A percentile compares a stretch with the other conserved stretches of the same genome.
phyloP scores from a whole-genome alignment of 92 coral and sea anemone genomes.

The Micromussa lordhowensis region DNA sequence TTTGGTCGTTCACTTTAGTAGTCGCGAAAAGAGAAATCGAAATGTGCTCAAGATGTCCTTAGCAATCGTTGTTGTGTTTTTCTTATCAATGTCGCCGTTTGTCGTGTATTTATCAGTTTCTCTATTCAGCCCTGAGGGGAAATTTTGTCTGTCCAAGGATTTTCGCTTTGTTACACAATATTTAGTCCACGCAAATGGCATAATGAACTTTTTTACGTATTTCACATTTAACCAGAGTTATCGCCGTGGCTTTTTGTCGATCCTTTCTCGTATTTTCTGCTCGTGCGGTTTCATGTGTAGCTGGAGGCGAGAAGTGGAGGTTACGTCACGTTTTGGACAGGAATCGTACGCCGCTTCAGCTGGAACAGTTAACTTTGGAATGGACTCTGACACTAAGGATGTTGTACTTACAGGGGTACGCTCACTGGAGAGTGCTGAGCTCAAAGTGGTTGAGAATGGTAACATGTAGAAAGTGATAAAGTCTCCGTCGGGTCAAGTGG shows the following conservation, averaged over 20 bases:
- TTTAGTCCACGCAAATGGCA: slow-evolving; percentile 69
- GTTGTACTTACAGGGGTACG: slow-evolving; percentile 23
- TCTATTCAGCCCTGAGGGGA: slow-evolving; percentile 31
- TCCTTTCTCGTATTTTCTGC: slow-evolving; percentile 25
- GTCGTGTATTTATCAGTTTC: slow-evolving; percentile 58
- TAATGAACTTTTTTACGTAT: slow-evolving; percentile 68
- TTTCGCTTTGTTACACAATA: slow-evolving; percentile 71
- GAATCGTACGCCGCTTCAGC: neutral
- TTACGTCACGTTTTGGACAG: neutral
- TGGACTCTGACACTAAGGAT: slow-evolving; percentile 19
- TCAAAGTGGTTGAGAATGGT: neutral
- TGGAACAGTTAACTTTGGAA: slow-evolving; percentile 17
- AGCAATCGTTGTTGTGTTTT: slow-evolving; percentile 70
- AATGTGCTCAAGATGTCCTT: slow-evolving; percentile 63
- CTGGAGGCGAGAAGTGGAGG: slow-evolving; percentile 4
- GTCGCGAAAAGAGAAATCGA: slow-evolving; percentile 57
- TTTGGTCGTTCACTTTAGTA: slow-evolving; percentile 46
- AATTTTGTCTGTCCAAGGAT: slow-evolving; percentile 44
- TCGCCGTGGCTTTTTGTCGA: slow-evolving; percentile 48
- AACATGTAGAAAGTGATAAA: neutral
- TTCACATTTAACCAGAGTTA: slow-evolving; percentile 68
- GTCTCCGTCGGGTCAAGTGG: neutral
- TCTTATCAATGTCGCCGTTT: slow-evolving; percentile 74
- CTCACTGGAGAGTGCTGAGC: slow-evolving; percentile 19
- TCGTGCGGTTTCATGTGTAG: neutral